Evolutionary conservation across 2,113 vertebrate species (phyloP), one percentile per base, ranked within the genome.

Genomic region (Campylomormyrus tamandua): DNA sequence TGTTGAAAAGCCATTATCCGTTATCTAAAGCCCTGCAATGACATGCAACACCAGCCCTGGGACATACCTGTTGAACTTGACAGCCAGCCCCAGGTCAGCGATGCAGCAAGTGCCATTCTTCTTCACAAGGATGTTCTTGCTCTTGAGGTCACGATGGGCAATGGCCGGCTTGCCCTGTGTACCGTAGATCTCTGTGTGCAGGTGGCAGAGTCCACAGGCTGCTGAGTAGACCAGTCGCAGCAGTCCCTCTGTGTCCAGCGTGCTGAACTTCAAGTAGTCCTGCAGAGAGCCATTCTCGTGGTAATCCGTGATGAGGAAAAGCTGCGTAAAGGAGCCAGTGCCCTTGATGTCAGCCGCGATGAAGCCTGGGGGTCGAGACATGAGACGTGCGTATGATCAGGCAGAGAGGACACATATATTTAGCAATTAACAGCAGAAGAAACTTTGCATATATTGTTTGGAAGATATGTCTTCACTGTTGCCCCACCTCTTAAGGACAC

Each of bases 111-210:
- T 97, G 86, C 98, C 98, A 2, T 99, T 99, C 93, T 97, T 99
- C 95, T 99, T 99, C 92, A 99, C 97, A 89, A 99, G 95, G 93
- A 99, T 97, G 95, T 99, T 99, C 95, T 99, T 99, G 95, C 97
- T 56, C 53, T 56, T 56, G 19, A 56, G 53, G 53, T 56, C 53
- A 21, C 53, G 53, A 7, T 56, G 53, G 53, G 53, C 53, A 56
- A 56, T 56, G 53, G 53, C 53, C 53, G 53, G 53, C 5, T 56
- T 56, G 53, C 98, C 98, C 90, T 99, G 98, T 21, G 98, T 99
- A 91, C 98, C 98, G 21, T 99, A 98, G 91, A 99, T 99, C 93
- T 99, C 98, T 0, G 98, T 99, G 94, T 99, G 98, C 8, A 99
- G 97, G 92, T 99, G 98, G 92, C 98, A 99, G 89, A 99, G 96